phyloP scores from a whole-genome alignment of 2,797 vertebrate species.

The Rachycentron canadum region DNA sequence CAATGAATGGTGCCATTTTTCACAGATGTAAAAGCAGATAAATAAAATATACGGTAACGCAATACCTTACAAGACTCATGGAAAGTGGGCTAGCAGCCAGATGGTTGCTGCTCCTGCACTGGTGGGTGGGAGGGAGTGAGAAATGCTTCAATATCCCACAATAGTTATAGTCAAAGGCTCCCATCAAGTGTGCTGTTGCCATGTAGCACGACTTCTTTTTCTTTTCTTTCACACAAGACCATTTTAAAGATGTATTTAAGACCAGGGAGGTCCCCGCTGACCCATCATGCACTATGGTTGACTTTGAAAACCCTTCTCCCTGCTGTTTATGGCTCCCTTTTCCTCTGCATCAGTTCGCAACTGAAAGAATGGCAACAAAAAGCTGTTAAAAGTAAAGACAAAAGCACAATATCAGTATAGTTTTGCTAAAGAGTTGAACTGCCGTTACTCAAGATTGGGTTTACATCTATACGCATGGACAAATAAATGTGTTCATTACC shows the following conservation, averaged over 20 bases:
- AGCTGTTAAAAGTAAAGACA: constrained; percentile 11
- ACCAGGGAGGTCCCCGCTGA: constrained; percentile 37
- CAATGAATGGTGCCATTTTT: constrained; percentile 62
- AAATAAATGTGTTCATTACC: neutral
- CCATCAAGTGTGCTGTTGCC: constrained; percentile 31
- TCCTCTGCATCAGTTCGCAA: constrained; percentile 1
- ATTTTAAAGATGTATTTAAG: constrained; percentile 54
- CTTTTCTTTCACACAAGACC: constrained; percentile 40
- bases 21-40: constrained; percentile 65
- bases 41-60: constrained; percentile 68
- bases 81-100: constrained; percentile 55
- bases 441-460: neutral
- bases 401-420: neutral
- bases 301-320: constrained; percentile 39
- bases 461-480: neutral
- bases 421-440: neutral
- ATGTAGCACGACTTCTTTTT: constrained; percentile 39
- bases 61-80: constrained; percentile 38
- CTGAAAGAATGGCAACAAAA: constrained; percentile 11
- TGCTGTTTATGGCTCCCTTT: constrained; percentile 42
- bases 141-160: constrained; percentile 58
- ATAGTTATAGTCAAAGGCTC: constrained; percentile 53
- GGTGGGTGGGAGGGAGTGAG: constrained; percentile 46
- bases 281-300: constrained; percentile 30
- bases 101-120: constrained; percentile 40